Percentiles rank a stretch among this genome's conserved stretches.
phyloP scores from a whole-genome alignment of 2,888 invertebrate species.

The Germaria angustata region DNA sequence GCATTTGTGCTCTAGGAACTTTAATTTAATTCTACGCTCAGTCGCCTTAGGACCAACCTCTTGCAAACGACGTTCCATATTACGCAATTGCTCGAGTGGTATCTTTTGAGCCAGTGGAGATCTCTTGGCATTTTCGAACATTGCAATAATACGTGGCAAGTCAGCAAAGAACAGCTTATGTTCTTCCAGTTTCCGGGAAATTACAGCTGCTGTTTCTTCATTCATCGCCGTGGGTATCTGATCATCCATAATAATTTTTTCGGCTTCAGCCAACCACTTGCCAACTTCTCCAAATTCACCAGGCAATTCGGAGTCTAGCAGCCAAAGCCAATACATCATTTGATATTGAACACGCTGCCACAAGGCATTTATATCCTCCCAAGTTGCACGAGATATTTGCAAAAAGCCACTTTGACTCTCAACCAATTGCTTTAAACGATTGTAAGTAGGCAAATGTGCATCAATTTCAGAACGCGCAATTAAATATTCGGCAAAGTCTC shows the following conservation, averaged over 20 bases:
- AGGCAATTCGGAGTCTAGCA: slow-evolving; percentile 91
- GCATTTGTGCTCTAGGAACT: slow-evolving; percentile 95
- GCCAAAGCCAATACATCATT: slow-evolving; percentile 93
- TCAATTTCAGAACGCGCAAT: slow-evolving; percentile 86
- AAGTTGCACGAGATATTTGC: slow-evolving; percentile 91
- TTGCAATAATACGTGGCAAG: slow-evolving; percentile 87
- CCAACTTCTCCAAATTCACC: slow-evolving; percentile 92
- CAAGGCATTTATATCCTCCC: slow-evolving; percentile 88
- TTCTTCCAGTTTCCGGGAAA: slow-evolving; percentile 92
- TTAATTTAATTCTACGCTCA: slow-evolving; percentile 90
- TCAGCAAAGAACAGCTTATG: slow-evolving; percentile 94
- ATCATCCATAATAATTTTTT: slow-evolving; percentile 87
- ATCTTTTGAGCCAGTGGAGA: slow-evolving; percentile 87
- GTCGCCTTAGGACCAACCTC: slow-evolving; percentile 88
- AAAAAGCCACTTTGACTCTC: slow-evolving; percentile 88
- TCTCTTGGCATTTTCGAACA: slow-evolving; percentile 88
- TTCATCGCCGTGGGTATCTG: slow-evolving; percentile 92
- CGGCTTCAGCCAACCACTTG: slow-evolving; percentile 94
- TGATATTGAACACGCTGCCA: slow-evolving; percentile 91
- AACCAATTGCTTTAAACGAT: slow-evolving; percentile 88
- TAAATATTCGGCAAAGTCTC: slow-evolving; percentile 90
- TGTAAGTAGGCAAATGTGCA: slow-evolving; percentile 86
- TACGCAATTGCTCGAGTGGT: slow-evolving; percentile 89
- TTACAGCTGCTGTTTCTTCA: slow-evolving; percentile 92
- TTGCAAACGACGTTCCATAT: slow-evolving; percentile 89